Percentiles rank a stretch among this genome's conserved stretches.
Evolutionary conservation across 2,113 vertebrate genomes (phyloP).

Genomic region (Puffinus mauretanicus): DNA sequence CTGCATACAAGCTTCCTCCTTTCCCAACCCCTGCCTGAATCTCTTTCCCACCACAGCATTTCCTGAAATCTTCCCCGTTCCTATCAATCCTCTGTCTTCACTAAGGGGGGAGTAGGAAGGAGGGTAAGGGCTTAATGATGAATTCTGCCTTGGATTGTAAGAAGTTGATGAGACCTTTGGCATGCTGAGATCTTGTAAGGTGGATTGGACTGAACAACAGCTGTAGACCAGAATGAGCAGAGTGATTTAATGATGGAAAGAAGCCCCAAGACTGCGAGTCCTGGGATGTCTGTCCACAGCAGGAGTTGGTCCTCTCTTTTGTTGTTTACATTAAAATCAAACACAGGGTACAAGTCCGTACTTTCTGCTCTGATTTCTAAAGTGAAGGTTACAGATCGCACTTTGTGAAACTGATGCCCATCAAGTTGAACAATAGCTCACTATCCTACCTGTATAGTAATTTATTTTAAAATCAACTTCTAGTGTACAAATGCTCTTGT

Average conservation of each 20-base stretch:
- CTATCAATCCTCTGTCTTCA: not conserved
- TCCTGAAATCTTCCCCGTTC: not conserved
- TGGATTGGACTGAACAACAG: not conserved
- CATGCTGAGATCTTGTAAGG: not conserved
- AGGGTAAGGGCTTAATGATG: not conserved
- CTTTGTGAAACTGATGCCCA: not conserved
- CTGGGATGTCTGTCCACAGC: not conserved
- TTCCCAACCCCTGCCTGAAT: not conserved
- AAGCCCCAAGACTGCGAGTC: not conserved
- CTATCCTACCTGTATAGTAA: conserved; percentile 64
- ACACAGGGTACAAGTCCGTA: not conserved
- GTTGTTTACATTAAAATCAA: conserved; percentile 39
- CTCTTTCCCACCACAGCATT: not conserved
- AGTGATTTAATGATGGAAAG: not conserved
- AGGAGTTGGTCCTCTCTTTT: not conserved
- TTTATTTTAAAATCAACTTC: conserved; percentile 63
- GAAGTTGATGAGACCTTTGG: not conserved
- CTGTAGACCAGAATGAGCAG: not conserved
- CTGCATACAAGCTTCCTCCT: not conserved
- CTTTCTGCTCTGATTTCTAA: conserved; percentile 43
- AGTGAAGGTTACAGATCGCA: conserved; percentile 30
- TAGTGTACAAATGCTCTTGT: conserved; percentile 41
- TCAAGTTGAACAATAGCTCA: conserved; percentile 34
- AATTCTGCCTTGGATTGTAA: not conserved
- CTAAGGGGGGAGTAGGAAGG: not conserved